Conservation (phyloP, 2,113 vertebrate species). For the Dasypus novemcinctus region DNA sequence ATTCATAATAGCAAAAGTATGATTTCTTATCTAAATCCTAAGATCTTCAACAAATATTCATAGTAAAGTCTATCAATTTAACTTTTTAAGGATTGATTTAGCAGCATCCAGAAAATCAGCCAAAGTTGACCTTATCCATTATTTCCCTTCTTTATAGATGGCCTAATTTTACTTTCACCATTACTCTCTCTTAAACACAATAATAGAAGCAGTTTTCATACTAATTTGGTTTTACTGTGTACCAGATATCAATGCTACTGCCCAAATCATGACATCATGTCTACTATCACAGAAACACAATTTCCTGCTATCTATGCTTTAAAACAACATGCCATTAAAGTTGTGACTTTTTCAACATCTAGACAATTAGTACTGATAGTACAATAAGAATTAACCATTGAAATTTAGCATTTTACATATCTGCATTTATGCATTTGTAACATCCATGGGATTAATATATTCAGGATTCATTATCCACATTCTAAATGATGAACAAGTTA, state of each 20-base stretch:
- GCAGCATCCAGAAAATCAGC: not conserved
- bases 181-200: not conserved
- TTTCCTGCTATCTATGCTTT: not conserved
- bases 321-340: not conserved
- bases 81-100: not conserved
- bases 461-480: not conserved
- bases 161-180: not conserved
- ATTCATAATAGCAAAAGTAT: not conserved
- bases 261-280: not conserved
- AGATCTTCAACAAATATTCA: not conserved
- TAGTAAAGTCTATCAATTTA: not conserved
- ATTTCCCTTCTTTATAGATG: not conserved
- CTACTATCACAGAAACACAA: not conserved
- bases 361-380: not conserved
- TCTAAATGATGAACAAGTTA: not conserved
- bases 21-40: not conserved
- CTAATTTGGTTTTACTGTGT: not conserved
- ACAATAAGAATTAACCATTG: not conserved
- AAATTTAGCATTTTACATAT: not conserved
- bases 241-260: not conserved
- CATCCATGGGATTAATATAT: not conserved
- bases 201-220: not conserved
- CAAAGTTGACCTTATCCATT: not conserved
- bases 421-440: not conserved
- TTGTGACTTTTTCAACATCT: not conserved